phyloP scores from a whole-genome alignment of 2,888 invertebrate genomes.

The Baccha elongata region DNA sequence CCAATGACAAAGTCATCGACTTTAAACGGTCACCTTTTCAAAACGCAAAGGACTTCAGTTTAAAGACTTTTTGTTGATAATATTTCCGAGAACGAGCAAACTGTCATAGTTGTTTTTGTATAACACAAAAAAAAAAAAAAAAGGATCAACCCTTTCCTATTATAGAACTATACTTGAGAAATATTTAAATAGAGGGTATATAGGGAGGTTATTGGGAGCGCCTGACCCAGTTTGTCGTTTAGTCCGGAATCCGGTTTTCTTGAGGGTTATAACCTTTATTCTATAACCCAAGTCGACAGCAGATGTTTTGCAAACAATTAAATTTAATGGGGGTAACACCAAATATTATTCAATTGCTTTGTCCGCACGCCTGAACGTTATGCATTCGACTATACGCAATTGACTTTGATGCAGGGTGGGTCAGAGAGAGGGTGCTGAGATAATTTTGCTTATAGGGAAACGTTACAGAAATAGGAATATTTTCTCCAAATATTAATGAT shows the following conservation, averaged over 20 bases:
- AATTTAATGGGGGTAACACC: slow-evolving; percentile 73
- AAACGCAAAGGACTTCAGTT: slow-evolving; percentile 54
- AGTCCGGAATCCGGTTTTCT: slow-evolving; percentile 35
- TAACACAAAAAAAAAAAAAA: slow-evolving; percentile 2
- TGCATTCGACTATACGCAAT: slow-evolving; percentile 43
- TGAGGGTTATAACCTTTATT: slow-evolving; percentile 59
- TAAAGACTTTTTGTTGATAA: slow-evolving; percentile 60
- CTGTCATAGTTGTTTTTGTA: background rate
- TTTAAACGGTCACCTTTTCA: slow-evolving; percentile 11
- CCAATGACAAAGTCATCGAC: background rate
- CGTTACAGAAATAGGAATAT: too few species aligned
- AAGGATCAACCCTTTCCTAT: slow-evolving; percentile 24
- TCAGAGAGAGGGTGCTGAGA: background rate
- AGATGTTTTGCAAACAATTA: slow-evolving; percentile 73
- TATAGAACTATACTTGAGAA: slow-evolving; percentile 41
- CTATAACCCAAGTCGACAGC: slow-evolving; percentile 55
- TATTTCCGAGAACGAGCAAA: slow-evolving; percentile 37
- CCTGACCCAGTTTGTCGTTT: slow-evolving; percentile 40
- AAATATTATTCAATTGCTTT: slow-evolving; percentile 73
- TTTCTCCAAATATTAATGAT: slow-evolving; percentile 32
- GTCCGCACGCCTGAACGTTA: slow-evolving; percentile 70
- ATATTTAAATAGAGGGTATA: slow-evolving; percentile 43
- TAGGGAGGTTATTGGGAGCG: background rate
- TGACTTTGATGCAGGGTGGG: background rate
- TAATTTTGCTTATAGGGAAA: background rate